These are phyloP conservation scores for Telmatherina bonti DNA, from an alignment of 2,797 vertebrate genomes.

Conservation along the genomic window DNA sequence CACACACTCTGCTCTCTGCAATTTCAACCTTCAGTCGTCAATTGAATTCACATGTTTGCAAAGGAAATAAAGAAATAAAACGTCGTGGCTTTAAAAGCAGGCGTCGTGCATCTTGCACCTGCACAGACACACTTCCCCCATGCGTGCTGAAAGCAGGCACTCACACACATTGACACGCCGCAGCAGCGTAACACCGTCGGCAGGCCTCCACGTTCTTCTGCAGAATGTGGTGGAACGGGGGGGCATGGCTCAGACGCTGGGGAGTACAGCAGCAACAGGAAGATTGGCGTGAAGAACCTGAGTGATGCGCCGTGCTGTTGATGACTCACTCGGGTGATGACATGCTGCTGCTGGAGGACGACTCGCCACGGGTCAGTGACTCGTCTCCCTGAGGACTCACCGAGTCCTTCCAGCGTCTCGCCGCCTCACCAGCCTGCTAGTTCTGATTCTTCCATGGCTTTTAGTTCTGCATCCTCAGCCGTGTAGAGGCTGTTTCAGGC, in stretches of 20 bases:
- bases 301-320: slow-evolving; percentile 54
- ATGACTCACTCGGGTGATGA: slow-evolving; percentile 71
- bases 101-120: slow-evolving; percentile 25
- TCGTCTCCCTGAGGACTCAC: background rate
- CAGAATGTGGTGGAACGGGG: slow-evolving; percentile 57
- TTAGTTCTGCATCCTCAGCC: background rate
- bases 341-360: slow-evolving; percentile 34
- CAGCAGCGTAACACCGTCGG: slow-evolving; percentile 50
- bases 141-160: slow-evolving; percentile 9
- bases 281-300: slow-evolving; percentile 59
- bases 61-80: slow-evolving; percentile 38
- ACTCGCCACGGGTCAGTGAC: background rate
- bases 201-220: slow-evolving; percentile 56
- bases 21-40: slow-evolving; percentile 52
- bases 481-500: too few relatives aligned
- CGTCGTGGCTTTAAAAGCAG: slow-evolving; percentile 31
- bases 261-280: slow-evolving; percentile 56
- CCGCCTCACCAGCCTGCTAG: background rate
- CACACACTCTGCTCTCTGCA: slow-evolving; percentile 13
- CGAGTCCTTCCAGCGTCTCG: background rate
- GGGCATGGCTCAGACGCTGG: slow-evolving; percentile 53
- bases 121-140: slow-evolving; percentile 24
- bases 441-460: background rate
- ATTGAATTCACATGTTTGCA: slow-evolving; percentile 66
- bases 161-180: slow-evolving; percentile 42